Evolutionary conservation across 2,113 vertebrate species (phyloP), one percentile per base, ranked within the genome.

Genomic region (Nesogale talazaci): DNA sequence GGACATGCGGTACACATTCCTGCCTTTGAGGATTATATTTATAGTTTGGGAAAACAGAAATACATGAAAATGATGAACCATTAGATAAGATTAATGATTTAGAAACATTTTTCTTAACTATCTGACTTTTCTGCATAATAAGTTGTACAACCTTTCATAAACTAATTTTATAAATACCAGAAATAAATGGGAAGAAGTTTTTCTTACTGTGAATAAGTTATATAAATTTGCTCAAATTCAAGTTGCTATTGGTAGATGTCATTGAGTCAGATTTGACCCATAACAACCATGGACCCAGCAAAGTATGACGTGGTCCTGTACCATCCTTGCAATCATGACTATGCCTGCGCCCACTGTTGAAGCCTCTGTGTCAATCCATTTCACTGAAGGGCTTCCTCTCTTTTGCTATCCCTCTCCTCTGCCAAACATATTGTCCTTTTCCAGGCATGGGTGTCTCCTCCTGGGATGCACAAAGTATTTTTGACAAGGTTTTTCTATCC

Each of bases 41-140:
- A 84, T n/a, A 79, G 1, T 12, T 80, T 19, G 27, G 23, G 25
- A 91, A 78, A 82, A 63, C 15, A 91, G 6, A 38, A 23, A 2
- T 46, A 38, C 25, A 46, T 10, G 7, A 85, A 94, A 83, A 80
- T 79, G 7, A 87, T 27, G n/a, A 77, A 19, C 46, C 22, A 91
- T 42, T 86, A 90, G 56, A 29, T 3, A 82, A 76, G 42, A 65
- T 67, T 38, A 40, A 89, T 70, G 3, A 86, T 9, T 2, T 52
- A 52, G 46, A 52, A 52, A 52, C 46, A 52, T 40, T 81, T 81
- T 94, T 82, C 75, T 69, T 34, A 93, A 89, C 75, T 92, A 72
- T 25, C 12, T 76, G 36, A 87, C 31, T 74, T 56, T 63, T 4
- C 46, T 2, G 85, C 80, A 74, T 80, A 46, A 4, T 5, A 52